Conservation (phyloP, 1,140 invertebrate genomes). For the Mactra quadrangularis region DNA sequence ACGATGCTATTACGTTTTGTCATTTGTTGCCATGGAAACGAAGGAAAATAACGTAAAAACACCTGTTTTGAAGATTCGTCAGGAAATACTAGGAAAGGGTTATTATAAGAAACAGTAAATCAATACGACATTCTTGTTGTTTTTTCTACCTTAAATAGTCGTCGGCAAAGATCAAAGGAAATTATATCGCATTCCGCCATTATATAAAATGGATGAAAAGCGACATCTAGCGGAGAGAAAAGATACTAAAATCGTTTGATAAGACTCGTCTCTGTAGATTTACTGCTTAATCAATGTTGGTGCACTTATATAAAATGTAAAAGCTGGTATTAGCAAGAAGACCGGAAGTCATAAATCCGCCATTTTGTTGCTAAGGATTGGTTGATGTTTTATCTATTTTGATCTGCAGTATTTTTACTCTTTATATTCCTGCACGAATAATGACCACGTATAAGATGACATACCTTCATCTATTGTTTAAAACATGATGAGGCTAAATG, state of each 20-base stretch:
- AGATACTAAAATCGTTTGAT: not conserved
- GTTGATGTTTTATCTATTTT: too few relatives aligned
- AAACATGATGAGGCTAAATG: too few relatives aligned
- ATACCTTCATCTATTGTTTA: too few relatives aligned
- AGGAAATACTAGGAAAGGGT: not conserved
- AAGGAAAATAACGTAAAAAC: constrained; percentile 26
- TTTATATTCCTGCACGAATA: too few relatives aligned
- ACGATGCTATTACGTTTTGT: constrained; percentile 5
- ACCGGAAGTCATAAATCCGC: not conserved
- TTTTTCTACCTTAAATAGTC: constrained; percentile 33
- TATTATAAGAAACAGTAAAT: constrained; percentile 5
- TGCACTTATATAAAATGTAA: constrained; percentile 4
- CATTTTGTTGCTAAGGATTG: not conserved
- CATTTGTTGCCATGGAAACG: constrained; percentile 33
- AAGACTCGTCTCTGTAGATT: not conserved
- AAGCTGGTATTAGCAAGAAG: not conserved
- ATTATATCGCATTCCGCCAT: not conserved
- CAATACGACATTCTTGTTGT: constrained; percentile 21
- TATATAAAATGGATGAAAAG: not conserved
- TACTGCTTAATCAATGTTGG: not conserved
- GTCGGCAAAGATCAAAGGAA: constrained; percentile 30
- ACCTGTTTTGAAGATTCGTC: constrained; percentile 29
- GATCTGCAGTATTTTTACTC: too few relatives aligned
- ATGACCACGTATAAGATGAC: too few relatives aligned
- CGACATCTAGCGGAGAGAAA: too few relatives aligned